Evolutionary conservation across 1,140 invertebrate genomes (phyloP).

Genomic region (Agraylea sexmaculata): DNA sequence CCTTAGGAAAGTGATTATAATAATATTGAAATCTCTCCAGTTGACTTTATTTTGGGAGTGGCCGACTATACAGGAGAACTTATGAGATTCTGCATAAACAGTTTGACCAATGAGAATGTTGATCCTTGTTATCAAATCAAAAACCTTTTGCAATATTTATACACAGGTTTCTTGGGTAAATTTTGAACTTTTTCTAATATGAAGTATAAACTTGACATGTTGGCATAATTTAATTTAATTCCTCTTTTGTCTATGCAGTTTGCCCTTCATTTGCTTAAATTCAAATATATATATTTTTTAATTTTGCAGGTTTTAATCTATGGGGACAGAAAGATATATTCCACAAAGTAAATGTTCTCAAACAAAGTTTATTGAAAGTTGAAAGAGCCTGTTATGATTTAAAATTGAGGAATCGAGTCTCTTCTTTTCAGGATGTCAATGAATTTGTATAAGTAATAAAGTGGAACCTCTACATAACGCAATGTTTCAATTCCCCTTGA

Average conservation of each 20-base stretch:
- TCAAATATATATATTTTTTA: not conserved
- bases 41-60: constrained; percentile 72
- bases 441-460: no score
- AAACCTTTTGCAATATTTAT: constrained; percentile 58
- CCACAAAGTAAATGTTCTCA: constrained; percentile 13
- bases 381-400: constrained; percentile 17
- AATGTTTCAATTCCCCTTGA: no score
- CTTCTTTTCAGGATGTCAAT: no score
- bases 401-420: no score
- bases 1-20: not conserved
- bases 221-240: not conserved
- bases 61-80: constrained; percentile 82
- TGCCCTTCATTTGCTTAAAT: no score
- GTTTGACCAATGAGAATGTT: constrained; percentile 64
- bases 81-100: constrained; percentile 81
- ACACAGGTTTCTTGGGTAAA: constrained; percentile 55
- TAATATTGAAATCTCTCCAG: constrained; percentile 39
- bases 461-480: no score
- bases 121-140: constrained; percentile 62
- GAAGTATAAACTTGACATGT: not conserved
- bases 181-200: constrained; percentile 9
- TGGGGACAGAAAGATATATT: constrained; percentile 9
- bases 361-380: constrained; percentile 17
- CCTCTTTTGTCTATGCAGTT: not conserved
- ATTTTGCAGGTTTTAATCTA: not conserved